Base-by-base conservation (phyloP, 1,140 invertebrate species). In the Drosophila miranda region DNA sequence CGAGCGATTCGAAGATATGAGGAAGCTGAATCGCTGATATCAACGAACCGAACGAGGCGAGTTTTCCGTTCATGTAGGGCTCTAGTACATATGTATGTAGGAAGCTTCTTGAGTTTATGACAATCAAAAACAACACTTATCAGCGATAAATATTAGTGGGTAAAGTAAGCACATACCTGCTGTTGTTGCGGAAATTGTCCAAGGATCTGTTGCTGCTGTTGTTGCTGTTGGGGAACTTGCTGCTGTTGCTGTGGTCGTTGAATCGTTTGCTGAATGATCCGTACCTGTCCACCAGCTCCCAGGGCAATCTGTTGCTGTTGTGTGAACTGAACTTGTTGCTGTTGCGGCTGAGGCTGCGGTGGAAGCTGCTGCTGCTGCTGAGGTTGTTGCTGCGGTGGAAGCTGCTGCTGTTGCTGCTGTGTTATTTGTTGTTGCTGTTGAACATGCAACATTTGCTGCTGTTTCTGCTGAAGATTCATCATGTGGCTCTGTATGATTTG, bases 401-500 rank as follows among this genome's bases (percentile, higher is more conserved):
- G 73, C 28, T 56, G 68, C 4, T 62, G 69, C n/a, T 68, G 66
- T 41, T 56, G 68, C 2, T 62, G 69, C n/a, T 68, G 66, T 41
- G 66, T 61, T 16, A 56, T 56, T 34, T 75, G 66, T 21, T 70
- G 71, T 59, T 81, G 76, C 19, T 78, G 75, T 58, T 86, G 83
- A 19, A 86, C 45, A 21, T 90, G 82, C 62, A 90, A 60, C 57
- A 89, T 76, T 63, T 89, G 67, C 26, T 83, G 84, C 41, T 90
- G 89, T 41, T 89, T 89, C 30, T 90, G 89, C 14, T 87, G 90
- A 49, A 89, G 78, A 63, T 72, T 90, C 66, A 88, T 70, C 86
- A 90, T 89, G 59, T 90, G 89, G 48, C 78, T 89, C 56, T 91
- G 90, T 14, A 91, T 91, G 23, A 91, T 89, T 55, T 91, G 90